Percentiles rank a stretch among this genome's conserved stretches.
phyloP scores from a whole-genome alignment of 2,888 invertebrate species.

The Sinopyrophorus schimmeli region DNA sequence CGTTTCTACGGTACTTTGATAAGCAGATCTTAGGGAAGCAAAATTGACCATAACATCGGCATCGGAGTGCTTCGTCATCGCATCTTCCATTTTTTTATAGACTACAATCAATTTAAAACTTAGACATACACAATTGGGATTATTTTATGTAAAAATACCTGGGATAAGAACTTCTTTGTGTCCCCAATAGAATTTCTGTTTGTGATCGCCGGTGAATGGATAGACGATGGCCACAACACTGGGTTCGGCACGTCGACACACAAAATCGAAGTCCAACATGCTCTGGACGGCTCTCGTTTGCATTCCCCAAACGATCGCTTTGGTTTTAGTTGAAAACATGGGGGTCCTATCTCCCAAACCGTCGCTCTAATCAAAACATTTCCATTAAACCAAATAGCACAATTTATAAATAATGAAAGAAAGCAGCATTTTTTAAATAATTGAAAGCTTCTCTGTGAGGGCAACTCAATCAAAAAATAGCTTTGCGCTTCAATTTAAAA shows the following conservation, averaged over 20 bases:
- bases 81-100: conserved; percentile 96
- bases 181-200: conserved; percentile 99
- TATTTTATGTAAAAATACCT: conserved; percentile 8
- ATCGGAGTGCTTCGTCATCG: conserved; percentile 91
- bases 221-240: conserved; percentile 97
- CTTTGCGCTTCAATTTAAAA: no score
- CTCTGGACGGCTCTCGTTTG: conserved; percentile 96
- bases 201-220: conserved; percentile 98
- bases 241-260: conserved; percentile 85
- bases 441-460: no score
- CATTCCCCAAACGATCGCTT: conserved; percentile 99
- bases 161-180: conserved; percentile 86
- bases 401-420: no score
- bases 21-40: conserved; percentile 96
- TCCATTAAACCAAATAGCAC: no score
- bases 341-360: conserved; percentile 51
- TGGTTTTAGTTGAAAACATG: conserved; percentile 82
- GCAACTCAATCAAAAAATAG: no score
- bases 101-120: conserved; percentile 57
- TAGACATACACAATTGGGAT: conserved; percentile 1
- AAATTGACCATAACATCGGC: conserved; percentile 97
- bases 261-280: conserved; percentile 96
- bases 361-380: conserved; percentile 47
- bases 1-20: conserved; percentile 94
- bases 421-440: no score